These are phyloP conservation scores for Nyctalus aviator DNA, from an alignment of 2,797 vertebrate genomes.

Conservation along the genomic window DNA sequence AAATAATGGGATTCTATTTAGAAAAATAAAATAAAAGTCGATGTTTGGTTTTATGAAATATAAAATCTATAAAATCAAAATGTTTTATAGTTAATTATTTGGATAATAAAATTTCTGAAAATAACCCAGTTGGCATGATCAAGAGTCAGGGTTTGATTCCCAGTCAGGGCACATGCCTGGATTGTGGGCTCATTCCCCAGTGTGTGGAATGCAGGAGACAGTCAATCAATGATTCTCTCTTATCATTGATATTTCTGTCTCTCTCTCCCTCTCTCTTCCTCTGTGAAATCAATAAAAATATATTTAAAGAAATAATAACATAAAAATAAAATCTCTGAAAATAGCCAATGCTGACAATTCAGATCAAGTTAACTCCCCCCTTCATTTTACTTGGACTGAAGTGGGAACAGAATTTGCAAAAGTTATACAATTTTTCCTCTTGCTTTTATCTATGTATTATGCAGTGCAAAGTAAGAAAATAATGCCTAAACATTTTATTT, in stretches of 20 bases:
- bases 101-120: neutral
- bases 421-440: neutral
- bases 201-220: too few relatives aligned
- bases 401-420: neutral
- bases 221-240: too few relatives aligned
- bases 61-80: constrained; percentile 9
- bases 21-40: neutral
- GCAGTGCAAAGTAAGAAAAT: neutral
- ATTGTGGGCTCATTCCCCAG: too few relatives aligned
- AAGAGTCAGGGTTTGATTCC: too few relatives aligned
- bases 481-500: neutral
- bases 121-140: too few relatives aligned
- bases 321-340: neutral
- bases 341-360: neutral
- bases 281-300: too few relatives aligned
- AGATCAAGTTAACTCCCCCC: neutral
- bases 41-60: neutral
- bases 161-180: too few relatives aligned
- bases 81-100: neutral
- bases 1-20: neutral
- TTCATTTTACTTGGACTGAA: neutral
- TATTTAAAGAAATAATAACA: too few relatives aligned
- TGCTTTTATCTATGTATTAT: neutral
- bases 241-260: too few relatives aligned
- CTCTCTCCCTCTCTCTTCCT: too few relatives aligned